A percentile compares a stretch with the other conserved stretches of the same genome.
phyloP scores from a whole-genome alignment of 2,888 invertebrate species.

The Amiota communis region DNA sequence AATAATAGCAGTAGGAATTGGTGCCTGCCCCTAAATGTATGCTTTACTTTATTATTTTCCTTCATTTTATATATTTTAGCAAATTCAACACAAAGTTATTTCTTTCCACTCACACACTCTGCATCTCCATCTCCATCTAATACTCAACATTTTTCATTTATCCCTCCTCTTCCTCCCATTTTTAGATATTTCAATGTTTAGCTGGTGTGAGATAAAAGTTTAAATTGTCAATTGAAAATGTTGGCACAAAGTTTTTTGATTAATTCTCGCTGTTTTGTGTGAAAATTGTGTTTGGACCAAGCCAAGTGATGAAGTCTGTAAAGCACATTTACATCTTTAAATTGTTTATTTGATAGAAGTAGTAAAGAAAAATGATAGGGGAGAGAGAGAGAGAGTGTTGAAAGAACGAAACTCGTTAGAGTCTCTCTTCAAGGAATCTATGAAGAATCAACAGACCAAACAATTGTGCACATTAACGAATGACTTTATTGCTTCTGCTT shows the following conservation, averaged over 20 bases:
- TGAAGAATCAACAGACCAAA: slow-evolving; percentile 43
- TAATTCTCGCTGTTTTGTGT: slow-evolving; percentile 64
- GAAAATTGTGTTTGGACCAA: slow-evolving; percentile 29
- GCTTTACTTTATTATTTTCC: slow-evolving; percentile 10
- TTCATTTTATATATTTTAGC: neutral
- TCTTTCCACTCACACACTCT: neutral
- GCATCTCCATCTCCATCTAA: neutral
- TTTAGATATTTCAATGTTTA: slow-evolving; percentile 23
- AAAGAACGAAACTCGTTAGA: neutral
- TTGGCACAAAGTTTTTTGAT: slow-evolving; percentile 71
- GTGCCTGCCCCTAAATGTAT: slow-evolving; percentile 11
- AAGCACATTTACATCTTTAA: slow-evolving; percentile 50
- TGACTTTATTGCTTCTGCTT: neutral
- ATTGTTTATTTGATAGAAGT: slow-evolving; percentile 39
- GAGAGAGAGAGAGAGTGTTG: slow-evolving; percentile 38
- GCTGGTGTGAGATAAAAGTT: slow-evolving; percentile 63
- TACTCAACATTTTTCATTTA: neutral
- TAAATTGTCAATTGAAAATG: slow-evolving; percentile 72
- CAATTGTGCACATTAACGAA: slow-evolving; percentile 62
- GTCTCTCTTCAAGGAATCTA: neutral
- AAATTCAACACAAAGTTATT: slow-evolving; percentile 3
- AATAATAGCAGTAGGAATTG: no score
- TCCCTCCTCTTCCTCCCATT: no score
- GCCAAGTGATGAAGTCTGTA: slow-evolving; percentile 31
- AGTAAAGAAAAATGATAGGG: no score